Conservation (phyloP, 2,888 invertebrate genomes). For the Willowsia nigromaculata region DNA sequence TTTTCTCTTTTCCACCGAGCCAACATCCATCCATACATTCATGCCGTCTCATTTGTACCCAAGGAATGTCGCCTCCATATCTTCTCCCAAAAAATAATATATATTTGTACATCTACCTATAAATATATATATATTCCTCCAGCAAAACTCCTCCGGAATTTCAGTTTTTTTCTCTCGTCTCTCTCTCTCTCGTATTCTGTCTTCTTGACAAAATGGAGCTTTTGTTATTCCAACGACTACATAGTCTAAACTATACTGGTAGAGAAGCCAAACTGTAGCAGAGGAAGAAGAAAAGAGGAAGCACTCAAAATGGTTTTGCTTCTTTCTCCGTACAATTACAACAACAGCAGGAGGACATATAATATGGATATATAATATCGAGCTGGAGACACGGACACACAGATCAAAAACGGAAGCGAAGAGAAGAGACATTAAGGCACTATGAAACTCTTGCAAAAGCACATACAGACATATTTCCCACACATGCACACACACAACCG, state of each 20-base stretch:
- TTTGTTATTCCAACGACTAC: constrained; percentile 13
- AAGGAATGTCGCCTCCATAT: constrained; percentile 27
- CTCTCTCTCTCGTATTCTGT: background rate
- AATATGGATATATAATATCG: background rate
- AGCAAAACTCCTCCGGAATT: constrained; percentile 5
- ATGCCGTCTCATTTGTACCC: constrained; percentile 28
- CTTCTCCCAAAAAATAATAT: background rate
- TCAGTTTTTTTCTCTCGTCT: background rate
- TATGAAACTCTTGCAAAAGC: background rate
- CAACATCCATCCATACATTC: background rate
- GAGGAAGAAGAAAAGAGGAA: background rate
- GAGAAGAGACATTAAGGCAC: constrained; percentile 11
- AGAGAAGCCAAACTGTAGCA: background rate
- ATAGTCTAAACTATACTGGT: background rate
- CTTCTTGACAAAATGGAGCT: constrained; percentile 21
- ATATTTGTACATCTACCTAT: background rate
- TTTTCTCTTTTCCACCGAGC: background rate
- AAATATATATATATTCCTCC: background rate
- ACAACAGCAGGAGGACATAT: background rate
- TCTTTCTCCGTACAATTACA: background rate
- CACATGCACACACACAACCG: background rate
- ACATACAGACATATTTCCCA: background rate
- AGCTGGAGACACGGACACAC: background rate
- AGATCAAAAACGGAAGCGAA: background rate
- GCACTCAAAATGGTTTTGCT: constrained; percentile 8